Base-by-base conservation (phyloP, 1,140 invertebrate species). In the Apocrypta bakeri region DNA sequence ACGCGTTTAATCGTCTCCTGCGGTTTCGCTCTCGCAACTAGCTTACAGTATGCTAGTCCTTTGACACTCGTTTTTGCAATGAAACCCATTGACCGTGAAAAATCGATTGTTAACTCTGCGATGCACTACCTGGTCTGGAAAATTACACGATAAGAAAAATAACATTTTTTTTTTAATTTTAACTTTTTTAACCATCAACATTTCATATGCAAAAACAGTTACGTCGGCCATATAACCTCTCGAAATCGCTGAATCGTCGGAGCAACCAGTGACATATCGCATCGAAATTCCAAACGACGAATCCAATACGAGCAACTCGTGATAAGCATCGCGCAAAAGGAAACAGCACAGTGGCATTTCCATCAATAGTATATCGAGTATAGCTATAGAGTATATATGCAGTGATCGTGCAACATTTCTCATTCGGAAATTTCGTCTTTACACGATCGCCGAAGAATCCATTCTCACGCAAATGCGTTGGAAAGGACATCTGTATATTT, bases 401-500 rank as follows among this genome's bases (percentile, higher is more conserved):
- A n/a, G n/a, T n/a, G n/a, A n/a, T n/a, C n/a, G 21, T n/a, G 48
- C 17, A 21, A 17, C 17, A 61, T 75, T 75, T 75, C 33, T 12
- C 17, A 31, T 64, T 37, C 56, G 56, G 74, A 64, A 76, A 68
- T 68, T 40, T 69, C 17, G 77, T n/a, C 25, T 71, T 79, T 11
- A 24, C 17, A n/a, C 9, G 78, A 78, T 66, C 31, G 21, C 3
- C 71, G 48, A 74, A 81, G 79, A 81, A 74, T 81, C 69, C 64
- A 79, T 81, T 74, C 25, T 81, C 79, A 81, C 74, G 79, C 79
- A 81, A 81, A 80, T 80, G 17, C 29, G 17, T n/a, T n/a, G n/a
- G n/a, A n/a, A n/a, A 3, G 21, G 27, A 68, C 21, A 24, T 27
- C 42, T 11, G 3, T 33, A 11, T 9, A 27, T 33, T 63, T 63